Evolutionary conservation across 23 tunicate genomes (phyloP).

Genomic region (Pegea sp.): DNA sequence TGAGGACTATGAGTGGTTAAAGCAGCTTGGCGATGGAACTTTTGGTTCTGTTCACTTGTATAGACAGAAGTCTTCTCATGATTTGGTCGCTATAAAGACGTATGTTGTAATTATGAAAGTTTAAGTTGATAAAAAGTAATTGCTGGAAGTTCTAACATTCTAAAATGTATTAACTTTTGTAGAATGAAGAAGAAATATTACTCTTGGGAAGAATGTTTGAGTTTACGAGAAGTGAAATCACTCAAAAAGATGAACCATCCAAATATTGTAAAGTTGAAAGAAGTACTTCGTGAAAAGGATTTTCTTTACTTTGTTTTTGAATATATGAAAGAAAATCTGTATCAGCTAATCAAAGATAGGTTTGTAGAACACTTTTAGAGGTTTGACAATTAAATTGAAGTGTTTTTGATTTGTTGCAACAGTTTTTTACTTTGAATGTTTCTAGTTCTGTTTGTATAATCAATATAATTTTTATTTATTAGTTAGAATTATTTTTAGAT

Average conservation of each 20-base stretch:
- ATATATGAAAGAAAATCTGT: constrained; percentile 98
- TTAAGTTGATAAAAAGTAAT: neutral
- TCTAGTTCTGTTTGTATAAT: too few relatives aligned
- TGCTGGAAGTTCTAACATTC: neutral
- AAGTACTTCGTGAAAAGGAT: constrained; percentile 88
- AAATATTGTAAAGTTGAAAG: constrained; percentile 90
- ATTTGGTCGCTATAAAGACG: constrained; percentile 72
- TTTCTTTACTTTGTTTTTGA: constrained; percentile 90
- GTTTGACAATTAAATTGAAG: too few relatives aligned
- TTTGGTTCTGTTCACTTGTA: constrained; percentile 62
- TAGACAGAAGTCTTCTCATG: constrained; percentile 46
- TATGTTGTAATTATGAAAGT: constrained; percentile 18
- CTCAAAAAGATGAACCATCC: constrained; percentile 81
- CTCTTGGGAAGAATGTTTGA: constrained; percentile 94
- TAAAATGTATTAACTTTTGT: neutral
- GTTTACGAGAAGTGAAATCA: constrained; percentile 81
- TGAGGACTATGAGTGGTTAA: constrained; percentile 20
- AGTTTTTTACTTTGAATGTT: too few relatives aligned
- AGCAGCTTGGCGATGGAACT: constrained; percentile 81
- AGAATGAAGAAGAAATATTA: constrained; percentile 99
- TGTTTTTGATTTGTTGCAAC: too few relatives aligned
- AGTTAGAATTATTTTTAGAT: too few relatives aligned
- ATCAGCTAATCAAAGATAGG: constrained; percentile 96
- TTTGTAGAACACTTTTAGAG: too few relatives aligned
- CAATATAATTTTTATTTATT: too few relatives aligned